Conservation (phyloP, 2,797 vertebrate genomes). For the Heteromormyrus szaboi region DNA sequence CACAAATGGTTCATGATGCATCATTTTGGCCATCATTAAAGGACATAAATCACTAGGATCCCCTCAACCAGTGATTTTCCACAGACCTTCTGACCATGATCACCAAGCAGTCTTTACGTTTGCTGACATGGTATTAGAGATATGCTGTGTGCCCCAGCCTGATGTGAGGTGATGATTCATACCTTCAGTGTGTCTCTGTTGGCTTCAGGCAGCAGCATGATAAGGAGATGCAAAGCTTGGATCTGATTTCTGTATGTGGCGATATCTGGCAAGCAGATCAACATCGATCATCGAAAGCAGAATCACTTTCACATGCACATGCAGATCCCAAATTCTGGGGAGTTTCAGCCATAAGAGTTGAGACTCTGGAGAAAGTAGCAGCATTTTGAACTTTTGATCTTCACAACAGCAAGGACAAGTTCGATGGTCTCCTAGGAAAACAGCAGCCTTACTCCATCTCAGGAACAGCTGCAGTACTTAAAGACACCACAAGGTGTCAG, state of each 20-base stretch:
- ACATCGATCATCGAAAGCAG: background rate
- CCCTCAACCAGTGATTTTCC: background rate
- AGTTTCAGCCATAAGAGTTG: background rate
- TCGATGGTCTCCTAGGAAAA: background rate
- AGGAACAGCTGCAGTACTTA: background rate
- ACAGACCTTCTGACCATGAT: background rate
- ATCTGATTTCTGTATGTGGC: constrained; percentile 77
- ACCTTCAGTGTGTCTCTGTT: constrained; percentile 86
- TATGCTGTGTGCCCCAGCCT: background rate
- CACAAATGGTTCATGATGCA: background rate
- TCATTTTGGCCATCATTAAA: background rate
- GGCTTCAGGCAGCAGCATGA: constrained; percentile 81
- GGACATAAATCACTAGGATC: background rate
- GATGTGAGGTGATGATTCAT: background rate
- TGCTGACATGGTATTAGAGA: background rate
- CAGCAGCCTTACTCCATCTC: background rate
- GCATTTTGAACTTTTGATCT: background rate
- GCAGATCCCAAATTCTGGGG: background rate
- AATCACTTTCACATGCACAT: background rate
- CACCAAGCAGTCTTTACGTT: background rate
- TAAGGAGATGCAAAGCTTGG: constrained; percentile 86
- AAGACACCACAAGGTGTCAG: background rate
- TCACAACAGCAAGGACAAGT: background rate
- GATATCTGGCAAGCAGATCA: constrained; percentile 60
- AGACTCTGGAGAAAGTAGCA: background rate